phyloP scores from a whole-genome alignment of 2,888 invertebrate species.

The Panopea generosa region DNA sequence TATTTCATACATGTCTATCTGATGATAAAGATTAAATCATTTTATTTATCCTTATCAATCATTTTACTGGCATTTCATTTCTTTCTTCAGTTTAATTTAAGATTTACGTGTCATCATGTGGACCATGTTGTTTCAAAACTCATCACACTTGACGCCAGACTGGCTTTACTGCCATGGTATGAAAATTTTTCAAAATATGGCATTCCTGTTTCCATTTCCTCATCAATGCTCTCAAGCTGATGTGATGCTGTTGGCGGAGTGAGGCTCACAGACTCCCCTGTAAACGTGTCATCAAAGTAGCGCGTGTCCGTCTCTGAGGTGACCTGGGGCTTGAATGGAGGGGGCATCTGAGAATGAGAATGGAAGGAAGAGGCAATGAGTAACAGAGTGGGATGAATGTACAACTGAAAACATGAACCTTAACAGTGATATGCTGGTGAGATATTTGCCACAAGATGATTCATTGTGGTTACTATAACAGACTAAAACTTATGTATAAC shows the following conservation, averaged over 20 bases:
- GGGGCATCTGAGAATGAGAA: constrained; percentile 89
- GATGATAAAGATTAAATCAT: no score
- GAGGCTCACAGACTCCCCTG: constrained; percentile 87
- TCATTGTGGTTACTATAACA: no score
- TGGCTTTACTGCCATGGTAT: constrained; percentile 85
- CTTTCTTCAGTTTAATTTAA: no score
- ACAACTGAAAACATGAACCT: not conserved
- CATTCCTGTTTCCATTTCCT: constrained; percentile 77
- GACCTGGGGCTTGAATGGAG: constrained; percentile 89
- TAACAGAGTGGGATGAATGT: no score
- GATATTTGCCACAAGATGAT: no score
- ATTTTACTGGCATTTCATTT: no score
- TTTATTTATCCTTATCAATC: no score
- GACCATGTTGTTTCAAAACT: constrained; percentile 78
- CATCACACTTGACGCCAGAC: constrained; percentile 79
- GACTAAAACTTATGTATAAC: no score
- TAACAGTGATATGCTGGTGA: not conserved
- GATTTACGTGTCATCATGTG: constrained; percentile 47
- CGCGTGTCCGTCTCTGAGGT: constrained; percentile 98
- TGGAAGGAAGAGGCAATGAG: constrained; percentile 30
- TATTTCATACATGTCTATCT: no score
- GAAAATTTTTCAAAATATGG: constrained; percentile 93
- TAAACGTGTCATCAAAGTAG: constrained; percentile 99
- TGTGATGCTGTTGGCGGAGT: constrained; percentile 73
- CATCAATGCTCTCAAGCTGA: constrained; percentile 70